Conservation (phyloP, 2,888 invertebrate species). For the Acronicta psi region DNA sequence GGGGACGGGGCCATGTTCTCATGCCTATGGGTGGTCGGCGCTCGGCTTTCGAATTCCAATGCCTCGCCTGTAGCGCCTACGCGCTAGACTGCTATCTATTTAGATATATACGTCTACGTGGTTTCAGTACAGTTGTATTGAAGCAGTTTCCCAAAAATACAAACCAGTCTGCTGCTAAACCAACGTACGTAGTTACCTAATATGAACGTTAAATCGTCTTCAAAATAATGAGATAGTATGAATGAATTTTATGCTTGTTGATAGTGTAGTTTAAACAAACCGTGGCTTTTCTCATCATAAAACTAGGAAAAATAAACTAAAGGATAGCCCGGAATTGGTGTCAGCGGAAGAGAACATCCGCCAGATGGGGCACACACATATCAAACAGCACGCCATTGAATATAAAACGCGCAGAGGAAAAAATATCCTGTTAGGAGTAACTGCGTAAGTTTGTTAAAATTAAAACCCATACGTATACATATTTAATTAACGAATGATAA, state of each 20-base stretch:
- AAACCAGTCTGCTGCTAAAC: constrained; percentile 9
- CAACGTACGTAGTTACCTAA: neutral
- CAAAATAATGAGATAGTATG: constrained; percentile 62
- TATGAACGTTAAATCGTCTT: constrained; percentile 16
- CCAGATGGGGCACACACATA: constrained; percentile 83
- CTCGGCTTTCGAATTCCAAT: constrained; percentile 88
- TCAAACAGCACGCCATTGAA: constrained; percentile 51
- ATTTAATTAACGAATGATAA: constrained; percentile 9
- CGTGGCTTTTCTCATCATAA: constrained; percentile 77
- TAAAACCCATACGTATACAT: neutral
- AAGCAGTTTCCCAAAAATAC: constrained; percentile 37
- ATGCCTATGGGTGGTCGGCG: constrained; percentile 88
- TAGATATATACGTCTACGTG: constrained; percentile 59
- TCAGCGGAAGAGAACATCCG: constrained; percentile 86
- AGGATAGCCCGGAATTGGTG: constrained; percentile 84
- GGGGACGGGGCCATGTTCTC: constrained; percentile 86
- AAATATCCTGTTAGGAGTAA: constrained; percentile 21
- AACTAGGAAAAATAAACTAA: constrained; percentile 81
- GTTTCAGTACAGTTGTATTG: constrained; percentile 44
- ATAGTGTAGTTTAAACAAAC: constrained; percentile 69
- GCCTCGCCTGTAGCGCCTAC: constrained; percentile 87
- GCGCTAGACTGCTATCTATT: constrained; percentile 75
- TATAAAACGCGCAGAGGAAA: constrained; percentile 42
- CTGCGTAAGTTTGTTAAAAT: constrained; percentile 4
- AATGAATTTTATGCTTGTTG: constrained; percentile 74